Conservation (phyloP, 2,797 vertebrate genomes). For the Potorous gilbertii region DNA sequence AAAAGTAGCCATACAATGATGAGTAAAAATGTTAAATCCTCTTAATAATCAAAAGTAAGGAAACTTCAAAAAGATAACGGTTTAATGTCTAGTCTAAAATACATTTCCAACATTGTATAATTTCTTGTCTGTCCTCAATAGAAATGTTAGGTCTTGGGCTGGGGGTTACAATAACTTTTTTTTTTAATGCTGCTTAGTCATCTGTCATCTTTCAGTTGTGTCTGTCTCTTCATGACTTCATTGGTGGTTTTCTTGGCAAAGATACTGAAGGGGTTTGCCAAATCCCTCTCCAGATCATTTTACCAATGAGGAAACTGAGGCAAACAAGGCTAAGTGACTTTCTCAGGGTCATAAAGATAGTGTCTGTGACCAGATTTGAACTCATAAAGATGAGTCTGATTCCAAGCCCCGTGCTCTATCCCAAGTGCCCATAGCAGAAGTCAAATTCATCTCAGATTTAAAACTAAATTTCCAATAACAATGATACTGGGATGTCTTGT, state of each 20-base stretch:
- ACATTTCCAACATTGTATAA: slow-evolving; percentile 7
- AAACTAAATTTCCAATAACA: neutral
- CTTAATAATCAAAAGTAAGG: slow-evolving; percentile 11
- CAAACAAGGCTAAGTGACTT: neutral
- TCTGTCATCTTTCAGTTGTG: neutral
- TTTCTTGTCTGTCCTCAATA: neutral
- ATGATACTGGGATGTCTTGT: neutral
- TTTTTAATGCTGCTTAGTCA: neutral
- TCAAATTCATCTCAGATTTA: slow-evolving; percentile 14
- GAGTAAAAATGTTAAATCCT: slow-evolving; percentile 39
- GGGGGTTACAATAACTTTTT: neutral
- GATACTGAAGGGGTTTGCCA: neutral
- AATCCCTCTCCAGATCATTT: neutral
- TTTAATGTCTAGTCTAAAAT: slow-evolving; percentile 29
- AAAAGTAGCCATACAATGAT: slow-evolving; percentile 32
- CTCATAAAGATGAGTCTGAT: neutral
- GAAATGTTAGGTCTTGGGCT: neutral
- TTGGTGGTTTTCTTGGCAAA: neutral
- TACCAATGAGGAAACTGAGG: neutral
- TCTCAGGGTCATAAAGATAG: neutral
- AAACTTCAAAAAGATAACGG: slow-evolving; percentile 20
- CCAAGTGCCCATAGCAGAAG: neutral
- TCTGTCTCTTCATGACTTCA: neutral
- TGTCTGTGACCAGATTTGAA: neutral
- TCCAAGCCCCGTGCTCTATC: neutral